phyloP scores from a whole-genome alignment of 2,797 vertebrate species.

The Xiphophorus birchmanni region DNA sequence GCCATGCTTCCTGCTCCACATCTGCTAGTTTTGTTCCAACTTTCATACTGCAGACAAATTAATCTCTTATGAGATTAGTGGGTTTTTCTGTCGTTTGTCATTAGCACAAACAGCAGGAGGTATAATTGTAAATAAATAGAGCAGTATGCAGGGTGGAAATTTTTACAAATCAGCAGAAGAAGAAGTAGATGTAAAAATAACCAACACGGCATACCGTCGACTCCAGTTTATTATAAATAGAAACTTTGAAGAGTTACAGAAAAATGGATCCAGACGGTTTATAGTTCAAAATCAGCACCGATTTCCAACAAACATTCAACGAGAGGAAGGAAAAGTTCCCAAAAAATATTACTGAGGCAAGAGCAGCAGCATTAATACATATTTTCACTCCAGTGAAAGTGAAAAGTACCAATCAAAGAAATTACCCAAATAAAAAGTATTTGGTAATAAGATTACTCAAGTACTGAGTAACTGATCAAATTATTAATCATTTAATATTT shows the following conservation, averaged over 20 bases:
- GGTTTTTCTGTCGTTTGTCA: background rate
- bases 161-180: background rate
- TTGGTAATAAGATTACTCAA: too few relatives aligned
- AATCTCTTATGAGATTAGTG: background rate
- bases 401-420: too few relatives aligned
- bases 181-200: background rate
- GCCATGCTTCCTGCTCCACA: conserved; percentile 7
- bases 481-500: too few relatives aligned
- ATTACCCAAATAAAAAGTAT: too few relatives aligned
- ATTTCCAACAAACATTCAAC: too few relatives aligned
- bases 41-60: conserved; percentile 9
- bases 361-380: too few relatives aligned
- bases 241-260: background rate
- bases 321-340: too few relatives aligned
- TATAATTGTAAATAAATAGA: background rate
- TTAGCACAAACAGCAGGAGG: background rate
- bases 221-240: background rate
- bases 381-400: too few relatives aligned
- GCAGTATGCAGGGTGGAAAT: background rate
- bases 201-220: background rate
- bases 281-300: background rate
- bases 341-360: too few relatives aligned
- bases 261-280: background rate
- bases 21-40: conserved; percentile 11
- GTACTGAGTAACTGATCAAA: too few relatives aligned